Evolutionary conservation across 1,140 invertebrate genomes (phyloP).

Genomic region (Stegodyphus dumicola): DNA sequence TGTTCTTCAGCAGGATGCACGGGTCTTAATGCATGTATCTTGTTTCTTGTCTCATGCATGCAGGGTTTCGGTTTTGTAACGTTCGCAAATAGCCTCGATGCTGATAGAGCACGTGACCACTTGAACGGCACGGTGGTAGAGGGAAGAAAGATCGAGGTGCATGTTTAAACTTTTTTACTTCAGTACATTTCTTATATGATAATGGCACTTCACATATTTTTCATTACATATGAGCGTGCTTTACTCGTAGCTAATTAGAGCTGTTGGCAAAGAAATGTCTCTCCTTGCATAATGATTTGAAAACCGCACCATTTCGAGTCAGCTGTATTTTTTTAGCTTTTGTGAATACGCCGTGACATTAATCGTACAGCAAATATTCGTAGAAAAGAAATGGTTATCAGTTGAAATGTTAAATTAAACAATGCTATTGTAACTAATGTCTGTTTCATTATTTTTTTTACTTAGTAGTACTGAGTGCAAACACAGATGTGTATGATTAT

Average conservation of each 20-base stretch:
- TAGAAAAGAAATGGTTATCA: no score
- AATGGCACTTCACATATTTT: slow-evolving; percentile 53
- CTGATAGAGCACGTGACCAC: slow-evolving; percentile 99
- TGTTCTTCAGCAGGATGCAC: slow-evolving; percentile 41
- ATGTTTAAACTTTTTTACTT: slow-evolving; percentile 39
- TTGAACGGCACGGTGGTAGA: slow-evolving; percentile 99
- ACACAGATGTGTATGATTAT: no score
- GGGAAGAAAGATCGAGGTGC: slow-evolving; percentile 99
- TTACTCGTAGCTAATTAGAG: slow-evolving; percentile 40
- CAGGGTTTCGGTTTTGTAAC: slow-evolving; percentile 99
- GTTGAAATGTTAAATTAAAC: no score
- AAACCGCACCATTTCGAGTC: no score
- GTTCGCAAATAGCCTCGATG: slow-evolving; percentile 99
- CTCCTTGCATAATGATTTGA: slow-evolving; percentile 34
- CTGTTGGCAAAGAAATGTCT: slow-evolving; percentile 59
- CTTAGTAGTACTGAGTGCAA: no score
- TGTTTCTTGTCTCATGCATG: slow-evolving; percentile 73
- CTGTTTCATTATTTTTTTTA: no score
- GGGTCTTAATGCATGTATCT: slow-evolving; percentile 63
- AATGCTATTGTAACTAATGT: no score
- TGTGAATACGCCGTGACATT: no score
- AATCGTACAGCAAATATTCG: no score
- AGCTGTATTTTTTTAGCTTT: no score
- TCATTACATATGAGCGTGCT: slow-evolving; percentile 42
- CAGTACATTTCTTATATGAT: slow-evolving; percentile 42